Conservation (phyloP, 2,113 vertebrate species). For the Oceanites oceanicus region DNA sequence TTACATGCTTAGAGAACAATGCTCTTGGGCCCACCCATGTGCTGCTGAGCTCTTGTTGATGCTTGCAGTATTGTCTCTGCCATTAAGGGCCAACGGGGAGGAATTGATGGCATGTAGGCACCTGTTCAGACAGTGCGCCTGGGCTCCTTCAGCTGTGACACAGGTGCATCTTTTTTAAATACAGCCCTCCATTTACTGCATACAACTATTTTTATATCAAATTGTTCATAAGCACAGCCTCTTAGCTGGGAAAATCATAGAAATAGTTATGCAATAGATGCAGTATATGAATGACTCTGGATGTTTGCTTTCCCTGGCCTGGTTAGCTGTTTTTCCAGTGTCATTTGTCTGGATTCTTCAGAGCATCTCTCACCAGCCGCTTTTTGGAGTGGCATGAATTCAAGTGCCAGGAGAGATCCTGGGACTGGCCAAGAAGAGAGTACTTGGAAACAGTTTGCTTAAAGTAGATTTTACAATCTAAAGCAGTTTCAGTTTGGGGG, state of each 20-base stretch:
- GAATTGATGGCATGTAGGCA: constrained; percentile 31
- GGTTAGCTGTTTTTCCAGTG: neutral
- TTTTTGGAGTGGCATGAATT: neutral
- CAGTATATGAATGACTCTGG: neutral
- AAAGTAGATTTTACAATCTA: neutral
- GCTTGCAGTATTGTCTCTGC: neutral
- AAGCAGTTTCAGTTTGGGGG: neutral
- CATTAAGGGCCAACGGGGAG: neutral
- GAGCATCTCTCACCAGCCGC: neutral
- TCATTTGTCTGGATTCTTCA: neutral
- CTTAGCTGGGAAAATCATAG: neutral
- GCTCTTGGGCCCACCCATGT: constrained; percentile 38
- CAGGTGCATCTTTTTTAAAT: constrained; percentile 6
- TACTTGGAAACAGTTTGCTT: neutral
- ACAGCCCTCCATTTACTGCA: rapidly evolving
- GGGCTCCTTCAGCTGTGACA: neutral
- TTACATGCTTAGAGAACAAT: constrained; percentile 46
- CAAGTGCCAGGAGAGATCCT: neutral
- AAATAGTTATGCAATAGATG: neutral
- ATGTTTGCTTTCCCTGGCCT: neutral
- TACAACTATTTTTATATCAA: rapidly evolving
- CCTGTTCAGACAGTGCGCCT: neutral
- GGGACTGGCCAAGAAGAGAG: neutral
- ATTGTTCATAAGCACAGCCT: neutral
- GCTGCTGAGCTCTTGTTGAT: neutral